phyloP scores from a whole-genome alignment of 2,888 invertebrate species.

The Yponomeuta sedellus region DNA sequence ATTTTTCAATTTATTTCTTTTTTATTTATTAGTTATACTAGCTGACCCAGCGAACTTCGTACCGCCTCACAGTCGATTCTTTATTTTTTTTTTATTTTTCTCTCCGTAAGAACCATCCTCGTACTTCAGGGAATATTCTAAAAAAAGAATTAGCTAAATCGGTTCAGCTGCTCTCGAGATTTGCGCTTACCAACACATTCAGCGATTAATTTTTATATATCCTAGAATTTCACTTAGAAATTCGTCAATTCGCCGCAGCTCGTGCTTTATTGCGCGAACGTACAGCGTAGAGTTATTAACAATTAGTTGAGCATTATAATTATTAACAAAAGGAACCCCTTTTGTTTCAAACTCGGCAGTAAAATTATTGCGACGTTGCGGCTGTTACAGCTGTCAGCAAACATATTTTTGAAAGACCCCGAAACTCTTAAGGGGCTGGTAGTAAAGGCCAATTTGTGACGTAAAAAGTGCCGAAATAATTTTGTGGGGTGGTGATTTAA shows the following conservation, averaged over 20 bases:
- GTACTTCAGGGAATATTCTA: too few relatives aligned
- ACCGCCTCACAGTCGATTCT: too few relatives aligned
- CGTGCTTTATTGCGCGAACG: slow-evolving; percentile 16
- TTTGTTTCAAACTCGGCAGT: slow-evolving; percentile 62
- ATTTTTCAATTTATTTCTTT: too few relatives aligned
- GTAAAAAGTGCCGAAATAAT: not conserved
- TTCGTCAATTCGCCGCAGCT: not conserved
- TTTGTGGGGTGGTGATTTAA: not conserved
- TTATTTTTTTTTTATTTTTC: too few relatives aligned
- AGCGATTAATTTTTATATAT: too few relatives aligned
- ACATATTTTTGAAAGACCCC: not conserved
- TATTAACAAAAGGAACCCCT: slow-evolving; percentile 61
- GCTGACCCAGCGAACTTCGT: too few relatives aligned
- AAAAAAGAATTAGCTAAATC: too few relatives aligned
- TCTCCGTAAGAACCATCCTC: too few relatives aligned
- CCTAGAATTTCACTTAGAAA: too few relatives aligned
- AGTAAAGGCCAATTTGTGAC: not conserved
- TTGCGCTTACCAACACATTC: too few relatives aligned
- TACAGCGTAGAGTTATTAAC: slow-evolving; percentile 39
- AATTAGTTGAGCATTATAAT: slow-evolving; percentile 58
- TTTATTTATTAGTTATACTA: too few relatives aligned
- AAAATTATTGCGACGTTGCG: slow-evolving; percentile 38
- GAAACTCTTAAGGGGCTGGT: not conserved
- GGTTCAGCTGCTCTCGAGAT: too few relatives aligned
- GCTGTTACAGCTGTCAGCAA: not conserved